Conservation (phyloP, 2,113 vertebrate genomes). For the Corydoras sp. region DNA sequence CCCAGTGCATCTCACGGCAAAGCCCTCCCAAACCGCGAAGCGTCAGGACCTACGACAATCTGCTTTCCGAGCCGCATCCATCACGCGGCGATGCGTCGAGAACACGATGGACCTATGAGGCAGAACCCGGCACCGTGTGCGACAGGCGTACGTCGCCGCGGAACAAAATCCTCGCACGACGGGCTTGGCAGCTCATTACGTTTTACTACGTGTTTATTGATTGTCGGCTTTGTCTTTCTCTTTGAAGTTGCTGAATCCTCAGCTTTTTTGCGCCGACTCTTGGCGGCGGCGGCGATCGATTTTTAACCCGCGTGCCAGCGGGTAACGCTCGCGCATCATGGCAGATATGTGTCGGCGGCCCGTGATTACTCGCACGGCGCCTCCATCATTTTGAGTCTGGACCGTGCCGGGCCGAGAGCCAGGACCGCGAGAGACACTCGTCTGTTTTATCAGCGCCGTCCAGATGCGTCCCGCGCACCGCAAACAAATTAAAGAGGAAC, state of each 20-base stretch:
- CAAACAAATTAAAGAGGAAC: conserved; percentile 40
- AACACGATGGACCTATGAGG: conserved; percentile 9
- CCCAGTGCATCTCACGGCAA: no score
- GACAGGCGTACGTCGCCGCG: conserved; percentile 25
- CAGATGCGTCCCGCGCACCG: conserved; percentile 26
- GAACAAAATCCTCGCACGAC: conserved; percentile 28
- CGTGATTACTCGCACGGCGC: conserved; percentile 13
- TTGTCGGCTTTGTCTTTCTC: conserved; percentile 27
- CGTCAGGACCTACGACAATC: no score
- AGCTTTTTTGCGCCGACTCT: conserved; percentile 9
- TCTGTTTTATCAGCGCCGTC: neutral
- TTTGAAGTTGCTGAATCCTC: conserved; percentile 27
- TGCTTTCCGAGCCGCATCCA: neutral
- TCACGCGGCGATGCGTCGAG: conserved; percentile 25
- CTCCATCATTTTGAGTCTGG: conserved; percentile 18
- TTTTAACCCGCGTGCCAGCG: conserved; percentile 5
- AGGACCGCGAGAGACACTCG: conserved; percentile 25
- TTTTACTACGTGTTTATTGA: conserved; percentile 38
- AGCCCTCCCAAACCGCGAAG: no score
- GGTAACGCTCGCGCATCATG: neutral
- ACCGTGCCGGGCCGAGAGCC: conserved; percentile 33
- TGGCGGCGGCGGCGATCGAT: no score
- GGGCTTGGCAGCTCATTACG: conserved; percentile 34
- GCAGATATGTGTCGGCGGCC: conserved; percentile 6
- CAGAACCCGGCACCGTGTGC: conserved; percentile 27